These are phyloP conservation scores for Xiphorhynchus erythropygius DNA, from an alignment of 2,797 vertebrate species.

Conservation along the genomic window DNA sequence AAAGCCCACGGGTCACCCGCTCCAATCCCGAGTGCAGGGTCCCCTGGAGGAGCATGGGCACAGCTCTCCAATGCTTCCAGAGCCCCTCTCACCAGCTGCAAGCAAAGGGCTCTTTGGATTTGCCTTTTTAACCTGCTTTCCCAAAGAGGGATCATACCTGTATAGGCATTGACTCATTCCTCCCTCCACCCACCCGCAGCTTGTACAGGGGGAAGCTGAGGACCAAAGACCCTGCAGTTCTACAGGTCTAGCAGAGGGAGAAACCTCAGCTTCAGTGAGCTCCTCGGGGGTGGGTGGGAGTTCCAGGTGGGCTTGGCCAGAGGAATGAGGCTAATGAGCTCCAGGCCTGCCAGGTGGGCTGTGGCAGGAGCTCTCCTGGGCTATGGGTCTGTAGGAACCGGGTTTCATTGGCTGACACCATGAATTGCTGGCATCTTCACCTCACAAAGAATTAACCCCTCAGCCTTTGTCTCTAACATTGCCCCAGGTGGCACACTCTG, in stretches of 20 bases:
- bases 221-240: not conserved
- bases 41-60: not conserved
- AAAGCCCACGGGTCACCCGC: not conserved
- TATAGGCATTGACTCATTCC: not conserved
- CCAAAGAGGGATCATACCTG: accelerated
- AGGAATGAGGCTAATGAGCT: accelerated
- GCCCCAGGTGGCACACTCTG: not conserved
- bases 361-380: not conserved
- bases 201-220: not conserved
- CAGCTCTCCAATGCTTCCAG: not conserved
- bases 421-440: not conserved
- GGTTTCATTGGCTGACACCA: not conserved
- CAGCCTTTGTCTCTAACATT: not conserved
- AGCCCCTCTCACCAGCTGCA: not conserved
- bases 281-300: not conserved
- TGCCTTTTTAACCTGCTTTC: not conserved
- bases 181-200: no score
- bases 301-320: not conserved
- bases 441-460: not conserved
- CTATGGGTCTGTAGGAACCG: not conserved
- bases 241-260: not conserved
- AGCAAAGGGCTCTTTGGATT: not conserved
- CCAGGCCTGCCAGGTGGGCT: not conserved
- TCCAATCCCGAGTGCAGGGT: not conserved
- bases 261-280: not conserved